These are phyloP conservation scores for Heliconius himera DNA, from an alignment of 1,140 invertebrate species.

Conservation along the genomic window DNA sequence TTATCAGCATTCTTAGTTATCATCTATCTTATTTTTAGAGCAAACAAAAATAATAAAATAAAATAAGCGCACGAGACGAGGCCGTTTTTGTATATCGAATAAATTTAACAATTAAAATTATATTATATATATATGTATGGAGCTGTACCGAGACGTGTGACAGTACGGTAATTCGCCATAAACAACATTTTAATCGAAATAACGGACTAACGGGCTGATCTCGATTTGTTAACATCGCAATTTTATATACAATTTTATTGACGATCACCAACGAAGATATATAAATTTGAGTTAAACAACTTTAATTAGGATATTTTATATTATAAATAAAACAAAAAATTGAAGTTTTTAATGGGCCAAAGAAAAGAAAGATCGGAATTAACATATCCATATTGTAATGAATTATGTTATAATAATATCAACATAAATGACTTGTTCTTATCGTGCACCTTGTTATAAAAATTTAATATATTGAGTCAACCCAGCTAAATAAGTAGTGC, in stretches of 20 bases:
- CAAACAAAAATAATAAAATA: conserved; percentile 35
- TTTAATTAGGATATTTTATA: background rate
- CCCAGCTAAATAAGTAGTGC: background rate
- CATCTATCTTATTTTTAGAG: conserved; percentile 21
- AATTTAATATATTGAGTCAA: no score
- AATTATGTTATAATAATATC: background rate
- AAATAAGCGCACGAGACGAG: conserved; percentile 29
- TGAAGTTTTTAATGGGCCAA: background rate
- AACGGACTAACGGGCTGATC: conserved; percentile 30
- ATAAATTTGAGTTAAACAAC: background rate
- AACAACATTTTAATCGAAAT: conserved; percentile 30
- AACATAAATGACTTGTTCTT: background rate
- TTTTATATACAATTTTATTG: conserved; percentile 34
- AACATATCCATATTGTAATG: no score
- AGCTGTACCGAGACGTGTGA: conserved; percentile 20
- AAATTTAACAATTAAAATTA: conserved; percentile 18
- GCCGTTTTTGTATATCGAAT: conserved; percentile 19
- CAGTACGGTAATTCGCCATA: conserved; percentile 26
- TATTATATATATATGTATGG: conserved; percentile 3
- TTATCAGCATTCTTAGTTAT: conserved; percentile 22
- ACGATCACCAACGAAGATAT: conserved; percentile 34
- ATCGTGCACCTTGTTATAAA: no score
- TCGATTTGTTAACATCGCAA: conserved; percentile 28
- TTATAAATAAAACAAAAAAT: background rate
- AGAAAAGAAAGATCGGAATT: background rate